Evolutionary conservation across 2,113 vertebrate species (phyloP).

Genomic region (Etheostoma spectabile): DNA sequence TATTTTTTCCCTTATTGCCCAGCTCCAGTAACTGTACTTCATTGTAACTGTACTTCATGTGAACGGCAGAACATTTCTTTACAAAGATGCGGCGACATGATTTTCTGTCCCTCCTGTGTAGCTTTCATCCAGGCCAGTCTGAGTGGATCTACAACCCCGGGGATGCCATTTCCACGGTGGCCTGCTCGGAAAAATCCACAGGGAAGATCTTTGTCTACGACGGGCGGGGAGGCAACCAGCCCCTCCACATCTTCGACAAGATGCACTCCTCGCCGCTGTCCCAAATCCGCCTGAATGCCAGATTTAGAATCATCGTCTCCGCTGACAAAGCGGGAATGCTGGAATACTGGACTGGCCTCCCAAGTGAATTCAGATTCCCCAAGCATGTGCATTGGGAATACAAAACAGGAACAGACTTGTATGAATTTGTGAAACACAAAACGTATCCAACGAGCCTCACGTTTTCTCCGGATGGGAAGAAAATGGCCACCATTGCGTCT

Average conservation of each 20-base stretch:
- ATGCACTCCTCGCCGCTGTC: constrained; percentile 92
- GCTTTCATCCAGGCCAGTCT: constrained; percentile 93
- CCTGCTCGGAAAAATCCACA: constrained; percentile 95
- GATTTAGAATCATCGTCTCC: constrained; percentile 92
- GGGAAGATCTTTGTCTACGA: constrained; percentile 98
- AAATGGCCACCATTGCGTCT: constrained; percentile 95
- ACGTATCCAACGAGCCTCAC: constrained; percentile 93
- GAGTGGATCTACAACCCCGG: constrained; percentile 98
- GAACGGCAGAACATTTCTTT: not conserved
- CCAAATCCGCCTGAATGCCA: constrained; percentile 92
- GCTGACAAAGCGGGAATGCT: constrained; percentile 97
- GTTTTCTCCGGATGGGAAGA: constrained; percentile 95
- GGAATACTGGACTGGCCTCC: constrained; percentile 97
- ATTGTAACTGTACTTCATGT: too few relatives aligned
- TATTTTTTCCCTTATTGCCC: too few relatives aligned
- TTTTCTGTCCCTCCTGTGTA: constrained; percentile 50
- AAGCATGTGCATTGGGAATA: constrained; percentile 93
- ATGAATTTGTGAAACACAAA: constrained; percentile 97
- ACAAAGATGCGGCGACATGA: not conserved
- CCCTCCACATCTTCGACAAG: constrained; percentile 93
- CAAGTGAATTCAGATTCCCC: constrained; percentile 93
- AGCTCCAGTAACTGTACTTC: not conserved
- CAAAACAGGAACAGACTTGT: constrained; percentile 98
- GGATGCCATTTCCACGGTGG: constrained; percentile 95
- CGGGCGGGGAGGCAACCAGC: constrained; percentile 91